Conservation (phyloP, 2,113 vertebrate species). For the Zingel zingel region DNA sequence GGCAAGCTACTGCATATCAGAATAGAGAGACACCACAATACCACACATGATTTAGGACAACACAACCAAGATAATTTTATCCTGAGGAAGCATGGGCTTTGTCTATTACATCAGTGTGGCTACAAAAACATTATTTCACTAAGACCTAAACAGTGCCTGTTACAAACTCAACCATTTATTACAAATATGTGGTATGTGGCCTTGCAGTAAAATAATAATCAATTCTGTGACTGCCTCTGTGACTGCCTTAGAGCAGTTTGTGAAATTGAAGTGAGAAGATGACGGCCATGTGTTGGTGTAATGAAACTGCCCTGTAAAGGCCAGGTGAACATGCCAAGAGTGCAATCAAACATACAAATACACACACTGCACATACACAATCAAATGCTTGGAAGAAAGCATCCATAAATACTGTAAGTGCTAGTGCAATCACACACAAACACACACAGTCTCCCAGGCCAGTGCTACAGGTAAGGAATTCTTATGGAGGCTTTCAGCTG, state of each 20-base stretch:
- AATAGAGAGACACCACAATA: conserved; percentile 12
- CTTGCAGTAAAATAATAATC: conserved; percentile 57
- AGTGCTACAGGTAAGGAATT: conserved; percentile 62
- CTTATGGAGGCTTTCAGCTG: conserved; percentile 60
- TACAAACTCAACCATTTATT: conserved; percentile 64
- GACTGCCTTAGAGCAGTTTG: conserved; percentile 22
- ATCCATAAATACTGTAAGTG: conserved; percentile 32
- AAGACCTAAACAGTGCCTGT: conserved; percentile 27
- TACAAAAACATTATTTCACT: conserved; percentile 42
- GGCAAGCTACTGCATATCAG: conserved; percentile 6
- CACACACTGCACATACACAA: conserved; percentile 1
- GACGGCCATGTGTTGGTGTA: conserved; percentile 33
- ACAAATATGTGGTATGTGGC: conserved; percentile 49
- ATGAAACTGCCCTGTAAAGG: conserved; percentile 53
- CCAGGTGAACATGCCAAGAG: conserved; percentile 18
- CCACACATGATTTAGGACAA: conserved; percentile 10
- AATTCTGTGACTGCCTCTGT: conserved; percentile 40
- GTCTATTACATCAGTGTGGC: conserved; percentile 22
- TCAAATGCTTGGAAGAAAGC: neutral
- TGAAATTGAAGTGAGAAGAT: conserved; percentile 47
- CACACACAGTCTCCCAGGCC: conserved; percentile 18
- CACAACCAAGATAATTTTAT: conserved; percentile 14
- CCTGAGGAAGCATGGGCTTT: conserved; percentile 2
- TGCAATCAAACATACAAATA: neutral
- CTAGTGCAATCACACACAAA: conserved; percentile 24